phyloP scores from a whole-genome alignment of 2,797 vertebrate genomes.

The Poecilia wingei region DNA sequence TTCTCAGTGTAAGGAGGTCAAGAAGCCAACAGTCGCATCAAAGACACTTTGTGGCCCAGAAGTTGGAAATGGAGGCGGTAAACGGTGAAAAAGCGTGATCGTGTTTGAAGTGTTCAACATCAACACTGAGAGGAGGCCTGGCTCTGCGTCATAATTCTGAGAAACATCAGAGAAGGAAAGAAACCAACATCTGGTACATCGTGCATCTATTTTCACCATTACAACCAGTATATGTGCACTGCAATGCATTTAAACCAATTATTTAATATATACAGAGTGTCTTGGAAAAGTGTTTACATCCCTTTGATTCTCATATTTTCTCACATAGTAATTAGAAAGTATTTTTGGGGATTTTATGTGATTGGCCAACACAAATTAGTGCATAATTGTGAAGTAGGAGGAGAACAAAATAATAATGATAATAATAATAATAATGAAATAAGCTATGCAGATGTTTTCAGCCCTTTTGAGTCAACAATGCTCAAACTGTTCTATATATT shows the following conservation, averaged over 20 bases:
- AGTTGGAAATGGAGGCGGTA: conserved; percentile 17
- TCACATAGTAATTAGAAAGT: background rate
- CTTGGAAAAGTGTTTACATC: background rate
- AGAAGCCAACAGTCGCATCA: conserved; percentile 33
- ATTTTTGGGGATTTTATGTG: background rate
- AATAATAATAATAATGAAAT: too few relatives aligned
- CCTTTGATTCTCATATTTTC: background rate
- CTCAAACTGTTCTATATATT: too few relatives aligned
- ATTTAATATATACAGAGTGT: background rate
- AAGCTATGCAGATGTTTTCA: too few relatives aligned
- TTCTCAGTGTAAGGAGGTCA: conserved; percentile 17
- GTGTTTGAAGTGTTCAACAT: conserved; percentile 27
- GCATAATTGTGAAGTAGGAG: too few relatives aligned
- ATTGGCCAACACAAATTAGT: too few relatives aligned
- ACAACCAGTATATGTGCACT: background rate
- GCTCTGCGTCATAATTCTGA: conserved; percentile 41
- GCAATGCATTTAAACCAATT: background rate
- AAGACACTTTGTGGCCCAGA: conserved; percentile 14
- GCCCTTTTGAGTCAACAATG: too few relatives aligned
- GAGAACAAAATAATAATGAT: too few relatives aligned
- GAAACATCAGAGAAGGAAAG: conserved; percentile 48
- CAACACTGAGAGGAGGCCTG: conserved; percentile 42
- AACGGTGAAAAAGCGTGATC: background rate
- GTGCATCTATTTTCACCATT: background rate
- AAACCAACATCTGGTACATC: conserved; percentile 26